These are phyloP conservation scores for Gymnogyps californianus DNA, from an alignment of 2,113 vertebrate species.

Conservation along the genomic window DNA sequence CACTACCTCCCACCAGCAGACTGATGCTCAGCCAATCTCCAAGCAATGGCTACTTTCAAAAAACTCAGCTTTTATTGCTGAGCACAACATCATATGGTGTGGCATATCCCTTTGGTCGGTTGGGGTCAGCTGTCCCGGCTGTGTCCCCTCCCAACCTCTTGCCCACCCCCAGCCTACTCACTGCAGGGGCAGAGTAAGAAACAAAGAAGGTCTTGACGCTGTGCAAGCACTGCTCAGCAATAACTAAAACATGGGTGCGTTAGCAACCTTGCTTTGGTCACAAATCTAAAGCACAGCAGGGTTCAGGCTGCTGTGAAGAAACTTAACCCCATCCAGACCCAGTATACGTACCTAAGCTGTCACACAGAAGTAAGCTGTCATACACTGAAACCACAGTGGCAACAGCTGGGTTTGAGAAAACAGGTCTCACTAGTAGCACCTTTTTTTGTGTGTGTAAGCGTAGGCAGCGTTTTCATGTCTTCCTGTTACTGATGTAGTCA, in stretches of 20 bases:
- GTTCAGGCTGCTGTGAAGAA: not conserved
- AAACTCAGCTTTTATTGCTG: not conserved
- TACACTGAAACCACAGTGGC: not conserved
- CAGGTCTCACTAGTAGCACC: not conserved
- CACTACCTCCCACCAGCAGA: not conserved
- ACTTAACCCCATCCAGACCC: not conserved
- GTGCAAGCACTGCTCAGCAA: not conserved
- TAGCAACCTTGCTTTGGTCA: not conserved
- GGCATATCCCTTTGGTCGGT: not conserved
- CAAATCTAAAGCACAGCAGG: not conserved
- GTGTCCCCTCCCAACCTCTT: not conserved
- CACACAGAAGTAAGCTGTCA: not conserved
- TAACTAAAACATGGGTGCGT: not conserved
- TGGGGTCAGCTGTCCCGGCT: not conserved
- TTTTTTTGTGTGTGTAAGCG: not conserved
- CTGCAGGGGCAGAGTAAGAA: not conserved
- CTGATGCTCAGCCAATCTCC: not conserved
- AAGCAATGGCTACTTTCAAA: not conserved
- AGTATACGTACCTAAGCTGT: not conserved
- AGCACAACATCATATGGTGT: not conserved
- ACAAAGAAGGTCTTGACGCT: not conserved
- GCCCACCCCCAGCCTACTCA: not conserved
- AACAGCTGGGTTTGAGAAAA: not conserved
- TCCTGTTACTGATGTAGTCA: not conserved
- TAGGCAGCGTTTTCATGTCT: not conserved